phyloP scores from a whole-genome alignment of 2,888 invertebrate genomes.

The Ophion costatus region DNA sequence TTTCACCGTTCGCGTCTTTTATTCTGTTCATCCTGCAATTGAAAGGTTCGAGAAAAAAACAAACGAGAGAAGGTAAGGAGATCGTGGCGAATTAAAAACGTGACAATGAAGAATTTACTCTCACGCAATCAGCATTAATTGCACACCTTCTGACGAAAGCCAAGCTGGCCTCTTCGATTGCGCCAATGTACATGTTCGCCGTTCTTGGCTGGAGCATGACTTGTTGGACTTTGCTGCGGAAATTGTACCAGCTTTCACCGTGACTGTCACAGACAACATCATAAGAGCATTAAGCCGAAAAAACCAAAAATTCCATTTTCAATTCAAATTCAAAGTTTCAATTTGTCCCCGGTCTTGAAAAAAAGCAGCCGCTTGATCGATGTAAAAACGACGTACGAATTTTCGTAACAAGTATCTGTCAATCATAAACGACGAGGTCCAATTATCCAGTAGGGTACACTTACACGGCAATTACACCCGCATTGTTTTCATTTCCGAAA shows the following conservation, averaged over 20 bases:
- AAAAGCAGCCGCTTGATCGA: too few species aligned
- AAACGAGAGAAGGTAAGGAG: neutral
- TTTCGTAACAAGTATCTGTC: neutral
- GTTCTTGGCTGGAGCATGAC: slow-evolving; percentile 90
- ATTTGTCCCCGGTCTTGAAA: too few species aligned
- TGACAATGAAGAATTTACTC: slow-evolving; percentile 21
- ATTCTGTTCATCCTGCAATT: slow-evolving; percentile 85
- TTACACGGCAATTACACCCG: slow-evolving; percentile 91
- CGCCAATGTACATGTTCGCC: slow-evolving; percentile 89
- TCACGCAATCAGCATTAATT: slow-evolving; percentile 61
- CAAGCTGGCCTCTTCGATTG: slow-evolving; percentile 89
- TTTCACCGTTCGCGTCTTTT: slow-evolving; percentile 85
- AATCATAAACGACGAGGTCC: neutral
- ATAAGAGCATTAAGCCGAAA: neutral
- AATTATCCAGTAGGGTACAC: slow-evolving; percentile 73
- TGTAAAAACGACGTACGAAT: neutral
- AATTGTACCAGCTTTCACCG: slow-evolving; percentile 92
- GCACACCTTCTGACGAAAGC: slow-evolving; percentile 88
- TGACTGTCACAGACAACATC: slow-evolving; percentile 85
- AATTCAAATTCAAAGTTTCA: too few species aligned
- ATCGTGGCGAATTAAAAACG: neutral
- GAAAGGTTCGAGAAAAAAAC: neutral
- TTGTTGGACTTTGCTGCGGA: slow-evolving; percentile 91
- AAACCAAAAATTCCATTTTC: too few species aligned
- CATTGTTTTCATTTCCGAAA: slow-evolving; percentile 87